A percentile compares a stretch with the other conserved stretches of the same genome.
These are phyloP conservation scores for Caenorhabditis sp. DNA, from an alignment of 2,888 invertebrate genomes.

Conservation along the genomic window DNA sequence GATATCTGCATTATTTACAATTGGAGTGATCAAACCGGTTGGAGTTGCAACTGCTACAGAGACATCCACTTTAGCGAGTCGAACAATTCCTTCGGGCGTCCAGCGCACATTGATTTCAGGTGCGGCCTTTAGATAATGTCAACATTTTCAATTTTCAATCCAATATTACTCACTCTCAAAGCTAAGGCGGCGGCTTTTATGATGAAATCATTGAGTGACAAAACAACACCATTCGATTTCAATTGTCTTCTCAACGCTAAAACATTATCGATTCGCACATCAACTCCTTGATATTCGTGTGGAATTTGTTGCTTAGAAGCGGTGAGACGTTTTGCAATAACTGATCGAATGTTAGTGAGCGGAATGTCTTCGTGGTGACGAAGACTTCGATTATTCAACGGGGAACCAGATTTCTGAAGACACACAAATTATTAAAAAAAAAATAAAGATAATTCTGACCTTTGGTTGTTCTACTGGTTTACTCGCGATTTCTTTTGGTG, in stretches of 20 bases:
- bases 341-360: constrained; percentile 76
- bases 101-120: constrained; percentile 47
- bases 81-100: constrained; percentile 30
- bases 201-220: constrained; percentile 79
- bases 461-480: constrained; percentile 2
- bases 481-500: constrained; percentile 16
- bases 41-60: constrained; percentile 95
- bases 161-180: constrained; percentile 72
- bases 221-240: constrained; percentile 57
- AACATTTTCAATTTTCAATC: constrained; percentile 69
- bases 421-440: background rate
- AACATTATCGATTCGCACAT: constrained; percentile 75
- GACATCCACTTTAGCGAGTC: constrained; percentile 80
- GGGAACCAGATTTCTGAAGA: constrained; percentile 22
- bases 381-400: constrained; percentile 28
- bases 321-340: constrained; percentile 78
- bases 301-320: constrained; percentile 78
- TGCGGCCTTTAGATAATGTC: constrained; percentile 73
- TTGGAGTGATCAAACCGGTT: constrained; percentile 90
- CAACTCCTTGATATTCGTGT: constrained; percentile 77
- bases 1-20: constrained; percentile 78
- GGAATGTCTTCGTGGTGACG: constrained; percentile 74
- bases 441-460: background rate
- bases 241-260: constrained; percentile 74
- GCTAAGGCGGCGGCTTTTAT: constrained; percentile 78